Percentiles rank a stretch among this genome's conserved stretches.
Conservation (phyloP, 2,113 vertebrate genomes). For the Coreoperca whiteheadi region DNA sequence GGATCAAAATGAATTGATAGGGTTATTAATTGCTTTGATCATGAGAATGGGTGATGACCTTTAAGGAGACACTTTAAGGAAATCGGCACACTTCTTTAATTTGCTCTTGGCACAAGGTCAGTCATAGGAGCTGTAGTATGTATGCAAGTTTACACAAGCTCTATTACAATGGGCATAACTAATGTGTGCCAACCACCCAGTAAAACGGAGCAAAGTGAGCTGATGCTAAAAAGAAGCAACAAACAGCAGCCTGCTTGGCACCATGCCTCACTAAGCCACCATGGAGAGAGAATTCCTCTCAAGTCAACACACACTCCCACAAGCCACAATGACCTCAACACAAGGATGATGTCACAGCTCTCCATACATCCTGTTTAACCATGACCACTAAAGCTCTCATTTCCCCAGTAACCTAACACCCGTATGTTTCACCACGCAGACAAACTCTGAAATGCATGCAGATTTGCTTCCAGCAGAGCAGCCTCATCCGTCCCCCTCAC, state of each 20-base stretch:
- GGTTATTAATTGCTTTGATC: constrained; percentile 21
- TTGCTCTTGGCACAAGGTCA: constrained; percentile 21
- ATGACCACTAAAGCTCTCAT: constrained; percentile 42
- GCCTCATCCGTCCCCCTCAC: constrained; percentile 3
- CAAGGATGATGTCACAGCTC: constrained; percentile 52
- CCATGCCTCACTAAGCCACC: constrained; percentile 13
- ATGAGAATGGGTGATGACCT: not conserved
- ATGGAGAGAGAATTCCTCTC: constrained; percentile 43
- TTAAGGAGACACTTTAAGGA: not conserved
- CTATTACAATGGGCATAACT: constrained; percentile 14
- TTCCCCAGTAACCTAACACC: constrained; percentile 50
- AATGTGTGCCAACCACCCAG: constrained; percentile 4
- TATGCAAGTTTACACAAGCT: constrained; percentile 10
- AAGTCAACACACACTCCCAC: constrained; percentile 16
- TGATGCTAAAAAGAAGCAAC: constrained; percentile 42
- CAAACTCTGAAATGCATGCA: constrained; percentile 11
- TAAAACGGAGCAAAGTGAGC: constrained; percentile 36
- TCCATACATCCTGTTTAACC: constrained; percentile 62
- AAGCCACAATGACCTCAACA: constrained; percentile 47
- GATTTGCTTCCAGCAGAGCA: constrained; percentile 26
- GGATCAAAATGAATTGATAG: not conserved
- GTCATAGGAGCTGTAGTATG: not conserved
- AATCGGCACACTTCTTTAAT: not conserved
- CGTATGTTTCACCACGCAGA: constrained; percentile 20
- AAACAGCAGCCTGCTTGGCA: constrained; percentile 46